Percentiles rank a stretch among this genome's conserved stretches.
These are phyloP conservation scores for Aethina tumida DNA, from an alignment of 1,140 invertebrate genomes.

Conservation along the genomic window DNA sequence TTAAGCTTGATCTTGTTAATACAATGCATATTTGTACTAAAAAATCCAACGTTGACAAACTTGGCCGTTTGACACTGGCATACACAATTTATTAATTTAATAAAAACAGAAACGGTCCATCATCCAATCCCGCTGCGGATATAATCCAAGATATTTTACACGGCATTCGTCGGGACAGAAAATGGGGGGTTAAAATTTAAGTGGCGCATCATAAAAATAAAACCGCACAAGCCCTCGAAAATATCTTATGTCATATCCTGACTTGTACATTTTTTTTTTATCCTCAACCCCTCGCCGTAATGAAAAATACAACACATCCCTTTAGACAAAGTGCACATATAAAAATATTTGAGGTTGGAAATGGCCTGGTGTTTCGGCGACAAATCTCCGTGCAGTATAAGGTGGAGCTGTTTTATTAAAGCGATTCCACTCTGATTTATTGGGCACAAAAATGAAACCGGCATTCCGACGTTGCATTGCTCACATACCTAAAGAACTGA, in stretches of 20 bases:
- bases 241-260: conserved; percentile 18
- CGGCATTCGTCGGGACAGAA: too few relatives aligned
- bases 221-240: too few relatives aligned
- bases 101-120: too few relatives aligned
- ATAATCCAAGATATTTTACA: too few relatives aligned
- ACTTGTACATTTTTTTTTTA: conserved; percentile 24
- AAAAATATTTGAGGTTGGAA: conserved; percentile 31
- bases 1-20: too few relatives aligned
- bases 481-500: conserved; percentile 24
- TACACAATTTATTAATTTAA: too few relatives aligned
- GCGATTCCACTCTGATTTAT: conserved; percentile 29
- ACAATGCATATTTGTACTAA: too few relatives aligned
- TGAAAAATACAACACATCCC: conserved; percentile 28
- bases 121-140: too few relatives aligned
- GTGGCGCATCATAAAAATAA: conserved; percentile 10
- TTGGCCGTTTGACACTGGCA: too few relatives aligned
- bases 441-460: conserved; percentile 28
- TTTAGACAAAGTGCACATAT: conserved; percentile 31
- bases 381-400: conserved; percentile 16
- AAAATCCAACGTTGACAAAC: too few relatives aligned
- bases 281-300: conserved; percentile 20
- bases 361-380: conserved; percentile 24
- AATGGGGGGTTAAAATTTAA: conserved; percentile 9
- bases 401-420: conserved; percentile 27
- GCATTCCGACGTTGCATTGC: conserved; percentile 24